A percentile compares a stretch with the other conserved stretches of the same genome.
These are phyloP conservation scores for Busseola fusca DNA, from an alignment of 2,888 invertebrate species.

Conservation along the genomic window DNA sequence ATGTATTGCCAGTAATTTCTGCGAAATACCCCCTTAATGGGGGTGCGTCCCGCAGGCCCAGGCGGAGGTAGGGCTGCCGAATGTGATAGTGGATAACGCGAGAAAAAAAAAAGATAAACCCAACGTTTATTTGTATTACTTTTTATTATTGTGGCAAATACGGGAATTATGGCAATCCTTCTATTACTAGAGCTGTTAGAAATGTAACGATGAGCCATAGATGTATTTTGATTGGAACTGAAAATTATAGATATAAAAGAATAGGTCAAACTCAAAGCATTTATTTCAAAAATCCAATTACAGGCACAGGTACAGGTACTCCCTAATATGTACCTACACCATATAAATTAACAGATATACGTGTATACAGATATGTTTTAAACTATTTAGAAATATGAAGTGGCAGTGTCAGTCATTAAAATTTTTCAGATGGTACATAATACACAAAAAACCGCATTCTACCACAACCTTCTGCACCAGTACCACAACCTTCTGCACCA, in stretches of 20 bases:
- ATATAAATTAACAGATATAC: background rate
- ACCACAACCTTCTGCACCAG: background rate
- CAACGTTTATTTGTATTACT: background rate
- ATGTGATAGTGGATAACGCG: slow-evolving; percentile 5
- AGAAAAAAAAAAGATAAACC: slow-evolving; percentile 2
- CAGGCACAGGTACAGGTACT: background rate
- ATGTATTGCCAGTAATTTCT: slow-evolving; percentile 84
- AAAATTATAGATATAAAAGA: background rate
- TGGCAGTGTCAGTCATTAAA: background rate
- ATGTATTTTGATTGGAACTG: background rate
- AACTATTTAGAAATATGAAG: background rate
- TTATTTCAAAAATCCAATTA: too few species aligned
- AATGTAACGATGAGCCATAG: background rate
- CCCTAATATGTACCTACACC: too few species aligned
- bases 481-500: background rate
- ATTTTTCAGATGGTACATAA: background rate
- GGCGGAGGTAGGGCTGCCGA: slow-evolving; percentile 52
- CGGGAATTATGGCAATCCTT: background rate
- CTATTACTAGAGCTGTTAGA: background rate
- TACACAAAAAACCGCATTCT: background rate
- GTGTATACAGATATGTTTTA: background rate
- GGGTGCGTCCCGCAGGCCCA: slow-evolving; percentile 55
- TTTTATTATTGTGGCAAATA: background rate
- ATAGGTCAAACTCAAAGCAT: too few species aligned
- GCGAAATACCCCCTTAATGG: slow-evolving; percentile 70